A percentile compares a stretch with the other conserved stretches of the same genome.
phyloP scores from a whole-genome alignment of 2,113 vertebrate genomes.

The Myotis lucifugus region DNA sequence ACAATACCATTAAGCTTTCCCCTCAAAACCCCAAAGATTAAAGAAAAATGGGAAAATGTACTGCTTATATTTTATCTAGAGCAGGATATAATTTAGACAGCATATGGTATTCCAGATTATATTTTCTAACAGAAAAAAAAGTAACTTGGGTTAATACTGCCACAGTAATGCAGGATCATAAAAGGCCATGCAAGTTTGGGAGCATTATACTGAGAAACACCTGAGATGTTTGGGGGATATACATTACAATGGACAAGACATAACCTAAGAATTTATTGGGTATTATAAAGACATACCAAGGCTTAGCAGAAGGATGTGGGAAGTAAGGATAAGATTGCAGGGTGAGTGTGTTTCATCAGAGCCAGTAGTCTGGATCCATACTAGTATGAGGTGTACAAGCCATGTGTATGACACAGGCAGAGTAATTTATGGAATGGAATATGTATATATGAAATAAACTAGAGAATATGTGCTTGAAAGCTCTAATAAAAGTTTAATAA shows the following conservation, averaged over 20 bases:
- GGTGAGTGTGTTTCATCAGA: neutral
- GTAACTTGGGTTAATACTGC: neutral
- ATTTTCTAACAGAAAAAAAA: conserved; percentile 7
- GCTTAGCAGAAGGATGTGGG: neutral
- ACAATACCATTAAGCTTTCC: neutral
- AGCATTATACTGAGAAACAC: neutral
- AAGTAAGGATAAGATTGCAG: neutral
- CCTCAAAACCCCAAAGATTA: conserved; percentile 12
- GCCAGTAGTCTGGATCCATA: neutral
- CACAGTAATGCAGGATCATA: neutral
- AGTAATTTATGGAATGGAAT: neutral
- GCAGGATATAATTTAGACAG: neutral
- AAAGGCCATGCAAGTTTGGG: neutral
- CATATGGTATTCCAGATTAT: neutral
- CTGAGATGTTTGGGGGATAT: neutral
- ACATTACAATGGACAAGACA: neutral
- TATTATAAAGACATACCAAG: neutral
- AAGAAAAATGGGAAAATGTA: neutral
- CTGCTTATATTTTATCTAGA: neutral
- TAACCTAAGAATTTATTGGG: neutral
- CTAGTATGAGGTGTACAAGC: neutral
- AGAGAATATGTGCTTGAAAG: neutral
- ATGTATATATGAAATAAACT: neutral
- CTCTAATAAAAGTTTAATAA: neutral
- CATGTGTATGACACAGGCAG: neutral